Evolutionary conservation across 2,797 vertebrate species (phyloP).

Genomic region (Pseudochirops cupreus): DNA sequence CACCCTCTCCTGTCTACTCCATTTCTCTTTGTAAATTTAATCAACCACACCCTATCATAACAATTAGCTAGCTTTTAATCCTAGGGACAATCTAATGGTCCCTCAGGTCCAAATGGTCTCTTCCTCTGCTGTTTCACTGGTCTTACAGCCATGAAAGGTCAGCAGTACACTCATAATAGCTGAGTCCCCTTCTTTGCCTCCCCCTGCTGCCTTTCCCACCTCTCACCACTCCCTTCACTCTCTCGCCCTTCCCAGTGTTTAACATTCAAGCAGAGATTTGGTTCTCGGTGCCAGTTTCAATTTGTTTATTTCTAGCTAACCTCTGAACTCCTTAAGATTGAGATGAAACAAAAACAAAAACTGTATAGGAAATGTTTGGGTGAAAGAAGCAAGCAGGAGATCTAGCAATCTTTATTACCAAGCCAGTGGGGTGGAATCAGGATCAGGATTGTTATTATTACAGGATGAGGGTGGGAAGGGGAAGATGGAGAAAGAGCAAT

Average conservation of each 20-base stretch:
- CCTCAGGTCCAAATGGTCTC: neutral
- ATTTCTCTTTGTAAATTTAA: neutral
- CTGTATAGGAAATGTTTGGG: neutral
- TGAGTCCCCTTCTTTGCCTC: neutral
- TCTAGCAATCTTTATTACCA: neutral
- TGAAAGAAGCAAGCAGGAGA: neutral
- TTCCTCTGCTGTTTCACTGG: neutral
- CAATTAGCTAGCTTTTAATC: neutral
- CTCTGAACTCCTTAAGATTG: neutral
- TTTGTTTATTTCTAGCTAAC: neutral
- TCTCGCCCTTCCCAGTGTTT: neutral
- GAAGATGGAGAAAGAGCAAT: neutral
- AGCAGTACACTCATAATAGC: neutral
- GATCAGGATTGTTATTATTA: neutral
- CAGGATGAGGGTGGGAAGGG: neutral
- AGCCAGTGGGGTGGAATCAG: neutral
- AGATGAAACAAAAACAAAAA: neutral
- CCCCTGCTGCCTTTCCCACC: neutral
- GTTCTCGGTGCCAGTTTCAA: neutral
- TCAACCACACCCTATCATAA: neutral
- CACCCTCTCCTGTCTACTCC: neutral
- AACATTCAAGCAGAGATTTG: neutral
- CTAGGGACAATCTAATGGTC: neutral
- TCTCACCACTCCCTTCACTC: neutral
- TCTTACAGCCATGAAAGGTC: neutral